A percentile compares a stretch with the other conserved stretches of the same genome.
phyloP scores from a whole-genome alignment of 2,797 vertebrate genomes.

The Melanotaenia nigrans region DNA sequence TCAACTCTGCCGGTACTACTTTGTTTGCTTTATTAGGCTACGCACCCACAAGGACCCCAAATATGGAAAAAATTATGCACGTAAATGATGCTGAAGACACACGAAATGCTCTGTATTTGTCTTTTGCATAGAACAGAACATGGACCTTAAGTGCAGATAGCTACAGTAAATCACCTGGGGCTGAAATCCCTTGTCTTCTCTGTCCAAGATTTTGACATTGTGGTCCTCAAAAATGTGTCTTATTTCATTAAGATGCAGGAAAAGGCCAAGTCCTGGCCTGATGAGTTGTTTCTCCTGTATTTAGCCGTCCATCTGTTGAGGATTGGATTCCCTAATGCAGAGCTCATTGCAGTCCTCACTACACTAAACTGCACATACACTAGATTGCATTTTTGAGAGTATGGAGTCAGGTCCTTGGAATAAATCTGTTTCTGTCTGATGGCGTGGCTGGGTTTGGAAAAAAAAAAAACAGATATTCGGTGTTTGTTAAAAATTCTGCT shows the following conservation, averaged over 20 bases:
- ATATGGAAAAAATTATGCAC: too few species aligned
- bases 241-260: background rate
- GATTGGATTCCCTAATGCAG: background rate
- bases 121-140: too few species aligned
- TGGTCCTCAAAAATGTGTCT: background rate
- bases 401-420: background rate
- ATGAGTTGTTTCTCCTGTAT: background rate
- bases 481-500: background rate
- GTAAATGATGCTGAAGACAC: too few species aligned
- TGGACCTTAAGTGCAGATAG: background rate
- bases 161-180: background rate
- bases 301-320: background rate
- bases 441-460: too few species aligned
- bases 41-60: too few species aligned
- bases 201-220: background rate
- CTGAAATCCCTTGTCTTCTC: background rate
- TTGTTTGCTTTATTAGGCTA: too few species aligned
- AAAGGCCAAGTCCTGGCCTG: background rate
- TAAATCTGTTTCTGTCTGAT: background rate
- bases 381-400: background rate
- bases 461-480: background rate
- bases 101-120: too few species aligned
- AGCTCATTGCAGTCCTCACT: too few species aligned
- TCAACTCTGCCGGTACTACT: too few species aligned
- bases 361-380: background rate